Percentiles rank a stretch among this genome's conserved stretches.
These are phyloP conservation scores for cat (Felis catus) DNA, from an alignment of 2,113 vertebrate species.

Conservation along the genomic window DNA sequence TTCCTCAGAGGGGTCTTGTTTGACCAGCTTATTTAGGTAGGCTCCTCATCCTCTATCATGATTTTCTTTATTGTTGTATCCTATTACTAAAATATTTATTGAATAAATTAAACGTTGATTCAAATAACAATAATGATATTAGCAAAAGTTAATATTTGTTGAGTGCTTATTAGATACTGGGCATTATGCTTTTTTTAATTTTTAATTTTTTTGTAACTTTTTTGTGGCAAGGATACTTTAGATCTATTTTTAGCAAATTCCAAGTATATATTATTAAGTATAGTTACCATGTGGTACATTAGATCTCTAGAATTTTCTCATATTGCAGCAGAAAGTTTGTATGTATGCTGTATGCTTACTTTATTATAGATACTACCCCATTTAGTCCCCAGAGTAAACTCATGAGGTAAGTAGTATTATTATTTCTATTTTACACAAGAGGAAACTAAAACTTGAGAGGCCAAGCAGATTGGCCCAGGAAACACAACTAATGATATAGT, in stretches of 20 bases:
- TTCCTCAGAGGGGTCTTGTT: neutral
- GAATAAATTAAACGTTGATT: neutral
- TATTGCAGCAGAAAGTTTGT: neutral
- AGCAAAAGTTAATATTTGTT: neutral
- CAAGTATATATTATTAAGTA: neutral
- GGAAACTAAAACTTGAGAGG: constrained; percentile 34
- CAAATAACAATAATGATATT: neutral
- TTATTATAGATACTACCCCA: neutral
- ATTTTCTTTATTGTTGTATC: neutral
- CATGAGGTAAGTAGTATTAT: neutral
- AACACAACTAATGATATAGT: neutral
- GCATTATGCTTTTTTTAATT: neutral
- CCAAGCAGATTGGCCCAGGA: neutral
- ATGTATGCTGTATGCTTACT: neutral
- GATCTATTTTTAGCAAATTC: neutral
- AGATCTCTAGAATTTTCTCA: neutral
- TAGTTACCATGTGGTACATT: neutral
- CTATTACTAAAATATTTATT: neutral
- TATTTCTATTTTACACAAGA: neutral
- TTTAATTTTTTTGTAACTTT: neutral
- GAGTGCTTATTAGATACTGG: neutral
- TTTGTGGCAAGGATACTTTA: neutral
- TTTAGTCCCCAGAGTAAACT: neutral
- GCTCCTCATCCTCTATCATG: neutral
- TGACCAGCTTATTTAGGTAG: neutral